These are phyloP conservation scores for Aeoliscus strigatus DNA, from an alignment of 2,797 vertebrate species.

Conservation along the genomic window DNA sequence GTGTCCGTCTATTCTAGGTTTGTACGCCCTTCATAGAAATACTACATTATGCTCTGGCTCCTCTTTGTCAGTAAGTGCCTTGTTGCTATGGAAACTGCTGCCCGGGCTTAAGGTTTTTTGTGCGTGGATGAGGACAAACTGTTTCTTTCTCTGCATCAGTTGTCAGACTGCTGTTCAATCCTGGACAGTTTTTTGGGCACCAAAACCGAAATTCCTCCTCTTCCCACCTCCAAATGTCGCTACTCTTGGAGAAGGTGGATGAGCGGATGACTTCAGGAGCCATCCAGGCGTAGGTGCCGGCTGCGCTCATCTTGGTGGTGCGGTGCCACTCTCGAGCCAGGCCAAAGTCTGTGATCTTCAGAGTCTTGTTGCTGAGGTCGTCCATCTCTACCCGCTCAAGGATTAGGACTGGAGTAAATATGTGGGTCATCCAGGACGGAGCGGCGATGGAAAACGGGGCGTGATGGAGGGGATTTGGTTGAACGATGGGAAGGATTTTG, in stretches of 20 bases:
- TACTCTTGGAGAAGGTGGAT: slow-evolving; percentile 97
- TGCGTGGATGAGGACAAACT: slow-evolving; percentile 4
- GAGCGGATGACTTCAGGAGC: slow-evolving; percentile 96
- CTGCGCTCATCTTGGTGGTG: slow-evolving; percentile 97
- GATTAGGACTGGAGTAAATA: slow-evolving; percentile 81
- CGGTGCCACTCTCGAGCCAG: slow-evolving; percentile 96
- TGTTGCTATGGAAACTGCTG: slow-evolving; percentile 44
- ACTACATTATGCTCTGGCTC: slow-evolving; percentile 8
- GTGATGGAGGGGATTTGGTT: slow-evolving; percentile 11
- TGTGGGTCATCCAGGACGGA: slow-evolving; percentile 13
- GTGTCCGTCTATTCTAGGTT: slow-evolving; percentile 2
- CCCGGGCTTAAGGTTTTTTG: slow-evolving; percentile 16
- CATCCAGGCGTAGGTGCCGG: slow-evolving; percentile 98
- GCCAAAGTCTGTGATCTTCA: slow-evolving; percentile 99
- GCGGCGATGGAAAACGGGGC: slow-evolving; percentile 6
- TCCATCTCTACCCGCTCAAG: slow-evolving; percentile 91
- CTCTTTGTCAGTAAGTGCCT: slow-evolving; percentile 14
- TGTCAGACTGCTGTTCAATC: slow-evolving; percentile 12
- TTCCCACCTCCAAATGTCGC: slow-evolving; percentile 94
- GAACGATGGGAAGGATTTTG: slow-evolving; percentile 20
- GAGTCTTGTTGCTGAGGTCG: slow-evolving; percentile 90
- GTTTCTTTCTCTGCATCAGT: slow-evolving; percentile 5
- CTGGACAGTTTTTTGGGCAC: not conserved
- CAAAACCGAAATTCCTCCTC: slow-evolving; percentile 13
- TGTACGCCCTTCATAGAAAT: slow-evolving; percentile 4